These are phyloP conservation scores for Boleophthalmus pectinirostris DNA, from an alignment of 2,113 vertebrate genomes.

Conservation along the genomic window DNA sequence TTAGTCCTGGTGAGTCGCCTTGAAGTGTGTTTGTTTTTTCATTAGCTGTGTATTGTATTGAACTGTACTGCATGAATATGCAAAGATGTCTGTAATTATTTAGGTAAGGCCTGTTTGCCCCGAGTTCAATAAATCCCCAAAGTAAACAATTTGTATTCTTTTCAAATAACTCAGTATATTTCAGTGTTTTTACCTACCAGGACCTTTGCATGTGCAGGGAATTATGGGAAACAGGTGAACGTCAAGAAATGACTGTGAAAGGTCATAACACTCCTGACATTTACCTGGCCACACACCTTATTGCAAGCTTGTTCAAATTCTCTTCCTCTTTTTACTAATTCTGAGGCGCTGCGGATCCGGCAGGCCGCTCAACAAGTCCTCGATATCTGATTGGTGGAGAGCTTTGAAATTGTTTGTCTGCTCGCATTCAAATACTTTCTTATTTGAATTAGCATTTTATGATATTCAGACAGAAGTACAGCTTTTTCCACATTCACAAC, in stretches of 20 bases:
- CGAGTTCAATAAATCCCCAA: too few relatives aligned
- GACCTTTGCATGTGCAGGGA: neutral
- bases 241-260: conserved; percentile 51
- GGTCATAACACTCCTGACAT: conserved; percentile 63
- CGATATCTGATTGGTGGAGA: neutral
- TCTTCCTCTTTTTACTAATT: conserved; percentile 5
- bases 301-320: conserved; percentile 5
- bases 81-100: too few relatives aligned
- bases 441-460: neutral
- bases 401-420: conserved; percentile 14
- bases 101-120: too few relatives aligned
- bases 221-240: conserved; percentile 37
- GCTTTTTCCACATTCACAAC: conserved; percentile 36
- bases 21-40: too few relatives aligned
- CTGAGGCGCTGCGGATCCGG: neutral
- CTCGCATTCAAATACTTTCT: conserved; percentile 13
- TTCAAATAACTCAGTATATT: neutral
- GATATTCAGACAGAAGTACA: neutral
- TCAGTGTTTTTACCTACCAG: neutral
- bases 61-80: too few relatives aligned
- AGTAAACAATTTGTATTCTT: neutral
- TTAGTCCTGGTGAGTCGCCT: too few relatives aligned
- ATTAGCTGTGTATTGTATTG: too few relatives aligned
- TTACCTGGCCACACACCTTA: conserved; percentile 44
- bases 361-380: neutral